These are phyloP conservation scores for Laspeyria flexula DNA, from an alignment of 2,888 invertebrate genomes.

Conservation along the genomic window DNA sequence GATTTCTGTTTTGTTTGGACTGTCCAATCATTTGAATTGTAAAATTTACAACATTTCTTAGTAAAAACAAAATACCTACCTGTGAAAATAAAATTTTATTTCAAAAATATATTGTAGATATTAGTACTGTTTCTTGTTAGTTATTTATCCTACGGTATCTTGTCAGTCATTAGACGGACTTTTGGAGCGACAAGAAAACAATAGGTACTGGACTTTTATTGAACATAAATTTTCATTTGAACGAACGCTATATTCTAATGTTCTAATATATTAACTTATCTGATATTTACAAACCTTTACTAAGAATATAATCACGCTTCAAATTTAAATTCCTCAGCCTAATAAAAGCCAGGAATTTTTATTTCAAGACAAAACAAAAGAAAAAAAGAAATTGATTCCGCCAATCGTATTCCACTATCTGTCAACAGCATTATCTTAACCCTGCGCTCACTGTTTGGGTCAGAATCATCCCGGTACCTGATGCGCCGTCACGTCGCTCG, in stretches of 20 bases:
- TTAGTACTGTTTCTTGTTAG: too few species aligned
- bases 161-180: too few species aligned
- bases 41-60: neutral
- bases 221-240: too few species aligned
- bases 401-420: conserved; percentile 69
- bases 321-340: neutral
- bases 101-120: too few species aligned
- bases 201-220: too few species aligned
- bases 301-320: neutral
- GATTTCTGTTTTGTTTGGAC: conserved; percentile 44
- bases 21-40: neutral
- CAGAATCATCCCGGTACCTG: conserved; percentile 67
- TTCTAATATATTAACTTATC: too few species aligned
- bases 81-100: too few species aligned
- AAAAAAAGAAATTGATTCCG: conserved; percentile 66
- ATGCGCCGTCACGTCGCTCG: conserved; percentile 73
- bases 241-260: too few species aligned
- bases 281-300: neutral
- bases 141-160: too few species aligned
- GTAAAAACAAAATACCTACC: neutral
- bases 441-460: conserved; percentile 57
- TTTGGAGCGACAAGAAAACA: too few species aligned
- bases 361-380: too few species aligned
- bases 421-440: conserved; percentile 79
- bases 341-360: too few species aligned